Evolutionary conservation across 2,797 vertebrate genomes (phyloP), one percentile per base, ranked within the genome.

Genomic region (Clarias fuscus): DNA sequence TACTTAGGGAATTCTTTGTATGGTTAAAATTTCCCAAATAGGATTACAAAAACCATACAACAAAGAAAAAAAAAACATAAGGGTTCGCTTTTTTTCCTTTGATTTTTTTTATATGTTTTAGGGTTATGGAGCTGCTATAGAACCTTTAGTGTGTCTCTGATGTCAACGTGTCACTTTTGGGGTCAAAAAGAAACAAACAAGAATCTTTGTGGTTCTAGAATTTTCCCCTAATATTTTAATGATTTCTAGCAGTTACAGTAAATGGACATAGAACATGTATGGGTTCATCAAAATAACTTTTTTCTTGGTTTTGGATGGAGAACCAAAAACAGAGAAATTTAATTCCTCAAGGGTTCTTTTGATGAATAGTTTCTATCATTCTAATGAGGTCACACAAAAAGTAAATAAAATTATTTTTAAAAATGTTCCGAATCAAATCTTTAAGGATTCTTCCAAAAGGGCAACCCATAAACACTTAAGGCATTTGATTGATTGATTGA

Each of bases 391-490:
- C 24, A 20, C 24, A 62, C 61, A 67, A 67, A 30, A 67, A 30
- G 64, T 30, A 27, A 14, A 65, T 65, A 65, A 65, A 27, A 67
- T 43, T 6, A 43, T 33, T 33, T 33, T 33, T 33, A 2, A 2
- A 33, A 33, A 33, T 33, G 33, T 33, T 33, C 33, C 33, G 33
- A 33, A 33, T 5, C 22, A 11, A 64, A 24, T 24, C 11, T 65
- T 65, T 27, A n/a, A 65, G n/a, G n/a, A 27, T 11, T 10, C 8
- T n/a, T 43, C 43, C 62, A 24, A 10, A 64, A 24, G n/a, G 3
- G 11, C 62, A 64, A 64, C 10, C 24, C 62, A 64, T 22, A 64
- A n/a, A 24, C 73, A 77, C 48, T 56, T 48, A 91, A 91, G 43
- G 43, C 7, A 43, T 7, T 43, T 43, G 43, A 43, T 43, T 43